Conservation (phyloP, 2,888 invertebrate species). For the Drosophila cognata region DNA sequence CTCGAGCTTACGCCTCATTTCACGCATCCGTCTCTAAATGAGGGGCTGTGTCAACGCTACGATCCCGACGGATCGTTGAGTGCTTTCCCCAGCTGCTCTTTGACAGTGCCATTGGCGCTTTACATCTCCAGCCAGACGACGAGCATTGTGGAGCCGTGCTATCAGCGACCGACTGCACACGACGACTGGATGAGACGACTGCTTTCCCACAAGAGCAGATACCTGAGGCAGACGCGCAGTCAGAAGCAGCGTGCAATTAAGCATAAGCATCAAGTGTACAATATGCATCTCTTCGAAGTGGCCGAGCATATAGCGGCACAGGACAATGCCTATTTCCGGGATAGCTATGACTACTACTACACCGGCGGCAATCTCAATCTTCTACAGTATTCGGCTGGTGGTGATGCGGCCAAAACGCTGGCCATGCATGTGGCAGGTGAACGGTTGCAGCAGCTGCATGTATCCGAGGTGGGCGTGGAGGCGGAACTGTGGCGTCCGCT, state of each 20-base stretch:
- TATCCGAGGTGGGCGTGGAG: slow-evolving; percentile 49
- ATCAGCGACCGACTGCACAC: slow-evolving; percentile 22
- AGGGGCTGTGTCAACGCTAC: slow-evolving; percentile 31
- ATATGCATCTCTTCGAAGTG: slow-evolving; percentile 38
- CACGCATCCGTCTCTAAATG: slow-evolving; percentile 34
- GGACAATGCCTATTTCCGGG: slow-evolving; percentile 73
- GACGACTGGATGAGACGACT: slow-evolving; percentile 43
- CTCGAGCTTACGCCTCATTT: slow-evolving; percentile 48
- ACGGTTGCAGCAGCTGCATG: slow-evolving; percentile 48
- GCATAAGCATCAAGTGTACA: slow-evolving; percentile 17
- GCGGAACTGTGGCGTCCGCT: slow-evolving; percentile 49
- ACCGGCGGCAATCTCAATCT: slow-evolving; percentile 81
- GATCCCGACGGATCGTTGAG: background rate
- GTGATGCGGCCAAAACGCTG: slow-evolving; percentile 14
- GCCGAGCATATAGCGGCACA: slow-evolving; percentile 62
- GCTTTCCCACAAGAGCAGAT: slow-evolving; percentile 7
- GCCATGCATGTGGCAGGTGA: slow-evolving; percentile 74
- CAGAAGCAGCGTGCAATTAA: slow-evolving; percentile 53
- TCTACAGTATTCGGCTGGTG: slow-evolving; percentile 22
- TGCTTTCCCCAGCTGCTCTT: slow-evolving; percentile 48
- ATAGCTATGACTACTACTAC: slow-evolving; percentile 83
- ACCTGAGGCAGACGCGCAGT: background rate
- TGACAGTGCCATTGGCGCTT: slow-evolving; percentile 50
- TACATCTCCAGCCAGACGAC: slow-evolving; percentile 46
- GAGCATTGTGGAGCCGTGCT: slow-evolving; percentile 55